Evolutionary conservation across 2,888 invertebrate species (phyloP), one percentile per base, ranked within the genome.

Genomic region (Caenorhabditis virilis): DNA sequence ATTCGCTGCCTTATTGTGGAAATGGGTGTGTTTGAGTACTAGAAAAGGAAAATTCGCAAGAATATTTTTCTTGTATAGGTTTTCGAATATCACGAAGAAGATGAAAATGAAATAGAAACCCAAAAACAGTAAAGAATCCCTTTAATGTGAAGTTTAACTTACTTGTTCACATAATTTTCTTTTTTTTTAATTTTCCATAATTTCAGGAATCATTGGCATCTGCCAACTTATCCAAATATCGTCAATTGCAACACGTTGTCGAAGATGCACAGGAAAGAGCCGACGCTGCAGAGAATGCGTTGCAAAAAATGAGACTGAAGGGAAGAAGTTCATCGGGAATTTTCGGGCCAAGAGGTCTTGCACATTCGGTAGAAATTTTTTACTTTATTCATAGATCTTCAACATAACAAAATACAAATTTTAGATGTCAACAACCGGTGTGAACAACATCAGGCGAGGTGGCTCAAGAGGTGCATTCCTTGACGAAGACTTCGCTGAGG

Each of bases 231-330:
- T 84, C 85, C 69, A 87, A 87, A 78, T 87, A 85, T 83, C 84
- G 86, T 70, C 86, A 87, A 76, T 84, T 85, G 6, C 86, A 86
- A 77, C 85, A 84, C 68, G 85, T 86, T 67, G 77, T 87, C 36
- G 86, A 87, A 42, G 74, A 74, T 35, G 74, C 74, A 36, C 68
- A 74, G 41, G 74, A 74, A 48, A 53, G 73, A 25, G 86, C 86
- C 38, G 86, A 86, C 64, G 74, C 84, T 49, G 85, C 86, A 18
- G 86, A 86, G 76, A 84, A 84, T 65, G 79, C 84, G 18, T 77
- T 87, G 25, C 68, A 69, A 51, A 86, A 86, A 72, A 77, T 86
- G 72, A 80, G 86, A 36, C 84, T 85, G 62, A 83, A 84, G 66
- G 70, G 67, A 38, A 66, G 82, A 38, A 75, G 76, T 27, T 61